Evolutionary conservation across 2,797 vertebrate species (phyloP).

Genomic region (Percopsis omiscomaycus): DNA sequence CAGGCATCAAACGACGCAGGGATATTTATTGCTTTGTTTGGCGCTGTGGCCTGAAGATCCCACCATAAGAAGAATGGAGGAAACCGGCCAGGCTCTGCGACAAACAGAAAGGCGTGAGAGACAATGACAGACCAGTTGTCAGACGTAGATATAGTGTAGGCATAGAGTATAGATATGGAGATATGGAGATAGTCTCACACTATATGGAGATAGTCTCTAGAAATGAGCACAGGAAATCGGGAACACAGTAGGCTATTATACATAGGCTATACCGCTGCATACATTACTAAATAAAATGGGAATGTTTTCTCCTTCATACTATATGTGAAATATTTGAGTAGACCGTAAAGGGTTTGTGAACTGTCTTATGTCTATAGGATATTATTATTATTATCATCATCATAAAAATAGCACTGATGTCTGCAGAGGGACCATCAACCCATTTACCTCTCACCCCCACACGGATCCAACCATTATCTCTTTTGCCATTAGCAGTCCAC

Average conservation of each 20-base stretch:
- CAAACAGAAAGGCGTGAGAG: constrained; percentile 11
- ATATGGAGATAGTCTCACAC: too few relatives aligned
- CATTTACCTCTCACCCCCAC: constrained; percentile 4
- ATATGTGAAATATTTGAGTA: neutral
- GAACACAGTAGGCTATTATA: too few relatives aligned
- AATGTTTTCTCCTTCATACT: neutral
- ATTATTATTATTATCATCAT: neutral
- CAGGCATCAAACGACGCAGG: constrained; percentile 66
- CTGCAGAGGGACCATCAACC: constrained; percentile 4
- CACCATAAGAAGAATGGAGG: constrained; percentile 29
- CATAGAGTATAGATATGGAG: too few relatives aligned
- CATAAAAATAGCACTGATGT: constrained; percentile 5
- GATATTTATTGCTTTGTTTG: constrained; percentile 77
- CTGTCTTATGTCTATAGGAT: neutral
- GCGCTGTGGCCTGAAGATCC: constrained; percentile 44
- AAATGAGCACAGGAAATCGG: too few relatives aligned
- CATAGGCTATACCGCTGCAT: neutral
- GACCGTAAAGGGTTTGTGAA: neutral
- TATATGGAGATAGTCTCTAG: too few relatives aligned
- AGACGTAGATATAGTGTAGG: too few relatives aligned
- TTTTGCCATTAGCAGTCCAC: constrained; percentile 27
- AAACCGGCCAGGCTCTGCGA: constrained; percentile 32
- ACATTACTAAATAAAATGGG: neutral
- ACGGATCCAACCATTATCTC: constrained; percentile 20
- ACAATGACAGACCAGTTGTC: neutral